Evolutionary conservation across 2,113 vertebrate species (phyloP).

Genomic region (Brachypodius melanocephalos): DNA sequence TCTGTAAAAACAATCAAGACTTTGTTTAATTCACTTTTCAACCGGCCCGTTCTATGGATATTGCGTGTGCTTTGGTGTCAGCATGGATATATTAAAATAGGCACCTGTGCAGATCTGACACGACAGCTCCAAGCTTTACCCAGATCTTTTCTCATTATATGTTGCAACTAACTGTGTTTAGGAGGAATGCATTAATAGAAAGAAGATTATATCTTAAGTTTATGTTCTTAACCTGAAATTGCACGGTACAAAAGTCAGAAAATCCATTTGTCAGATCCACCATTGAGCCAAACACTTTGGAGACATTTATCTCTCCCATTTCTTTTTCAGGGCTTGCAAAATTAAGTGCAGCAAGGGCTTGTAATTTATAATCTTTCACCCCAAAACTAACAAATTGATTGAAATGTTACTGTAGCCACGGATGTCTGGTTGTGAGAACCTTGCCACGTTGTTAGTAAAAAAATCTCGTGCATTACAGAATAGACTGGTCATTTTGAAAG

Average conservation of each 20-base stretch:
- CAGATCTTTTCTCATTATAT: not conserved
- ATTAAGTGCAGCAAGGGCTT: not conserved
- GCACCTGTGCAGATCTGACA: slow-evolving; percentile 4
- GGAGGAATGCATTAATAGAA: not conserved
- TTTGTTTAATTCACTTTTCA: slow-evolving; percentile 65
- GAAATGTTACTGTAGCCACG: not conserved
- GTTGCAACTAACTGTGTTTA: slow-evolving; percentile 5
- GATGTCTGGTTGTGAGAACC: not conserved
- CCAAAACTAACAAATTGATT: not conserved
- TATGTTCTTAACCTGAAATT: not conserved
- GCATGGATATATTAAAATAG: not conserved
- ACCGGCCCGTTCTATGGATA: not conserved
- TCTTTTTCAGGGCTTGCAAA: slow-evolving; percentile 23
- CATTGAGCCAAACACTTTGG: not conserved
- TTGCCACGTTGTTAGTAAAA: not conserved
- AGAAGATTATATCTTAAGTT: not conserved
- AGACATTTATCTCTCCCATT: not conserved
- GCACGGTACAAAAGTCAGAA: rapidly evolving
- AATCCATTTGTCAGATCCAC: not conserved
- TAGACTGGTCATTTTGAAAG: not conserved
- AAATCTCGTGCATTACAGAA: not conserved
- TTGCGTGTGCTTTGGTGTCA: not conserved
- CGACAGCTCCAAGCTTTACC: slow-evolving; percentile 8
- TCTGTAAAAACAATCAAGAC: slow-evolving; percentile 73
- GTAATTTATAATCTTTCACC: not conserved